Conservation (phyloP, 2,797 vertebrate species). For the Anguilla obscura region DNA sequence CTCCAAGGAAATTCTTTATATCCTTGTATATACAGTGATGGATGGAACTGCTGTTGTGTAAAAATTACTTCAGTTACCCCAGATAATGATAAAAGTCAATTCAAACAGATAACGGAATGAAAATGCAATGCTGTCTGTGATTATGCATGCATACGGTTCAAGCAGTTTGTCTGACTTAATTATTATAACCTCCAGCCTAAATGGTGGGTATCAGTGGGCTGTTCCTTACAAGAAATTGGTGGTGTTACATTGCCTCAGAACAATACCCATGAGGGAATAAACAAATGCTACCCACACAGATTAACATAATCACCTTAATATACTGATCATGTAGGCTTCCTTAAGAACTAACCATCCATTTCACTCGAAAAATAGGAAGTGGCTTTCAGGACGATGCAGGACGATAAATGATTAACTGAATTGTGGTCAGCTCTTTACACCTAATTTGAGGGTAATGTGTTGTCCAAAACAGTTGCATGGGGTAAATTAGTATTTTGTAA, state of each 20-base stretch:
- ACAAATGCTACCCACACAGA: neutral
- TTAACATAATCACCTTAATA: conserved; percentile 5
- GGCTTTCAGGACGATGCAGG: neutral
- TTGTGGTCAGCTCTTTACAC: neutral
- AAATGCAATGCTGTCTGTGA: neutral
- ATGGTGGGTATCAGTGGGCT: neutral
- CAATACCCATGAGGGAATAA: neutral
- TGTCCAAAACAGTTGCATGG: neutral
- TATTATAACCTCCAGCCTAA: neutral
- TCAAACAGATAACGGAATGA: neutral
- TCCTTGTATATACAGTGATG: neutral
- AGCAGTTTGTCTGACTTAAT: conserved; percentile 13
- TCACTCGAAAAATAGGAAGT: neutral
- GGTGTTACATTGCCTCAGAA: neutral
- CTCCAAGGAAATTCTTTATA: neutral
- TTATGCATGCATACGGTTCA: neutral
- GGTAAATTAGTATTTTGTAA: neutral
- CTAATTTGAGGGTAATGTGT: neutral
- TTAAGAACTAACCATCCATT: neutral
- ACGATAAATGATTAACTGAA: neutral
- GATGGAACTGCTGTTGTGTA: neutral
- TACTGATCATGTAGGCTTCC: neutral
- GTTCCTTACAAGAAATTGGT: neutral
- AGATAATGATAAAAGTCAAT: neutral
- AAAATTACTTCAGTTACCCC: neutral